Evolutionary conservation across 2,797 vertebrate genomes (phyloP).

Genomic region (Artibeus lituratus): DNA sequence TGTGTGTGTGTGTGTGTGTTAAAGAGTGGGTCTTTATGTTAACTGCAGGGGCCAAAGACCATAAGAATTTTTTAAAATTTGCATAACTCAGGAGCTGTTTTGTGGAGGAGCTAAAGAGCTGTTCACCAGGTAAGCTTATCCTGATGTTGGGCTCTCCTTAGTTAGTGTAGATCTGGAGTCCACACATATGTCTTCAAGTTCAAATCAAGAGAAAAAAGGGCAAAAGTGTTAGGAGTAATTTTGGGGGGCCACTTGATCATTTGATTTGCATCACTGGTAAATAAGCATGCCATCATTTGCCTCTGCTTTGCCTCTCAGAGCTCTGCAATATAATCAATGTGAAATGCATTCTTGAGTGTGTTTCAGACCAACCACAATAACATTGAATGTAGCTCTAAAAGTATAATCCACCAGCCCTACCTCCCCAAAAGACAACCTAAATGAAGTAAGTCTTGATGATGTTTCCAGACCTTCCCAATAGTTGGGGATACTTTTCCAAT

Average conservation of each 20-base stretch:
- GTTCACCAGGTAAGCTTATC: background rate
- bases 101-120: background rate
- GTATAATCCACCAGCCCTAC: background rate
- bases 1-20: background rate
- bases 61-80: background rate
- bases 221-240: constrained; percentile 26
- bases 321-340: constrained; percentile 45
- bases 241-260: background rate
- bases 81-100: background rate
- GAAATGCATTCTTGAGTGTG: constrained; percentile 31
- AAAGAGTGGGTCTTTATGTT: background rate
- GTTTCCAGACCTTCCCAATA: background rate
- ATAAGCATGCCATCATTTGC: constrained; percentile 48
- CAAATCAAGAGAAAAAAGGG: constrained; percentile 31
- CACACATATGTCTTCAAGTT: background rate
- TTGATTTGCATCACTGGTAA: constrained; percentile 56
- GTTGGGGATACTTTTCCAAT: background rate
- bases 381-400: background rate
- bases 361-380: background rate
- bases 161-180: background rate
- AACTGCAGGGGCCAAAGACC: background rate
- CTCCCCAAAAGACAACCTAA: background rate
- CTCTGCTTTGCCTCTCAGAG: constrained; percentile 64
- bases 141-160: background rate
- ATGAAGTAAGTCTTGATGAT: background rate